These are phyloP conservation scores for Chironex yamaguchii DNA, from an alignment of 30 jellyfish, hydroid and myxozoan genomes.

Conservation along the genomic window DNA sequence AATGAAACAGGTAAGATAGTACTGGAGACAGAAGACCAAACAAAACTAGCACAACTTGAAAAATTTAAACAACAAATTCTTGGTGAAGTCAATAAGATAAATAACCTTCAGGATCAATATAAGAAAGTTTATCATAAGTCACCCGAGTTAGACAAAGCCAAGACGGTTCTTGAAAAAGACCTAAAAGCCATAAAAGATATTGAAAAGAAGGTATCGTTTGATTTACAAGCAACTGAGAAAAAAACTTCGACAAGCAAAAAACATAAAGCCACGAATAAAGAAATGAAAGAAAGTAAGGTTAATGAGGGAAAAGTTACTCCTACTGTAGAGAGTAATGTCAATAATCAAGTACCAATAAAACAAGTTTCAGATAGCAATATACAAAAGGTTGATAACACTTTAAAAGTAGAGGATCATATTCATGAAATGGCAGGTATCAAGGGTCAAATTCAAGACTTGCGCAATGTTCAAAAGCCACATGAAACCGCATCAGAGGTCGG, in stretches of 20 bases:
- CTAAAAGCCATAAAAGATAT: slow-evolving; percentile 80
- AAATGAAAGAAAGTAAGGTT: slow-evolving; percentile 8
- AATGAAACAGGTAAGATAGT: slow-evolving; percentile 1
- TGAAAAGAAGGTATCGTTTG: slow-evolving; percentile 68
- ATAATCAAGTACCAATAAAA: not conserved
- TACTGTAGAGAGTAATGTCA: slow-evolving; percentile 20
- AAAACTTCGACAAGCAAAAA: not conserved
- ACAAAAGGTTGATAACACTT: not conserved
- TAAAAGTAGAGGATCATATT: not conserved
- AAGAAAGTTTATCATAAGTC: slow-evolving; percentile 72
- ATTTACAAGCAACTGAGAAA: slow-evolving; percentile 15
- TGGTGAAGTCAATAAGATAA: slow-evolving; percentile 82
- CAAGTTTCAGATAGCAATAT: not conserved
- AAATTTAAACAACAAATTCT: slow-evolving; percentile 79
- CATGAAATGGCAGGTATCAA: not conserved
- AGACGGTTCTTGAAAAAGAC: slow-evolving; percentile 78
- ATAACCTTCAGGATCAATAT: slow-evolving; percentile 82
- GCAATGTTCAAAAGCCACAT: slow-evolving; percentile 9
- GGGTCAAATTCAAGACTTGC: not conserved
- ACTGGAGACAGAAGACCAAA: slow-evolving; percentile 22
- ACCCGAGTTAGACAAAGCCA: slow-evolving; percentile 80
- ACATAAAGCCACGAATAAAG: not conserved
- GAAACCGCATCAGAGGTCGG: slow-evolving; percentile 33
- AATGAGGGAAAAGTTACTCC: slow-evolving; percentile 47
- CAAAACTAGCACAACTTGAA: slow-evolving; percentile 69